These are phyloP conservation scores for Takifugu flavidus DNA, from an alignment of 2,113 vertebrate genomes.

Conservation along the genomic window DNA sequence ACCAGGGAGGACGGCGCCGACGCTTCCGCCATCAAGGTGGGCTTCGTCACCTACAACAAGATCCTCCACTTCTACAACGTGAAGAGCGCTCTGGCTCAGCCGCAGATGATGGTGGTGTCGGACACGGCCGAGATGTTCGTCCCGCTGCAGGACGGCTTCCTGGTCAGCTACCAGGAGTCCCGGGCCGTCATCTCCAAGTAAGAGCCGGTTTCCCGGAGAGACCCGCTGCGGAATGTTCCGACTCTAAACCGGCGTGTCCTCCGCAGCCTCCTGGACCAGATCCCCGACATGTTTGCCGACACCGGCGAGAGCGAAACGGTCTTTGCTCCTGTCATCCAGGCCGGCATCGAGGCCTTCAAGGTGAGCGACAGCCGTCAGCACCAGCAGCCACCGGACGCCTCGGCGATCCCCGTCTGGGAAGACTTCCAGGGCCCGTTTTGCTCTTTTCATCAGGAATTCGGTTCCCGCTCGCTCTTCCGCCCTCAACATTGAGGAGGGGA, in stretches of 20 bases:
- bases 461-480: too few relatives aligned
- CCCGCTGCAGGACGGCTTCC: conserved; percentile 90
- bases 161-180: conserved; percentile 90
- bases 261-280: conserved; percentile 88
- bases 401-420: too few relatives aligned
- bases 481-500: background rate
- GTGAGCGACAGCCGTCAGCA: conserved; percentile 67
- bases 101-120: conserved; percentile 98
- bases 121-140: conserved; percentile 92
- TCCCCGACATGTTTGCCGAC: conserved; percentile 95
- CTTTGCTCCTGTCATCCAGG: conserved; percentile 90
- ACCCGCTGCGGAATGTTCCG: background rate
- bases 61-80: conserved; percentile 96
- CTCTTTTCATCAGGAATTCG: too few relatives aligned
- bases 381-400: background rate
- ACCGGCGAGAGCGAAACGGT: conserved; percentile 91
- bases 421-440: too few relatives aligned
- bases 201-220: conserved; percentile 16
- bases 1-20: conserved; percentile 84
- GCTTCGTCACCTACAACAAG: conserved; percentile 94
- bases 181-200: conserved; percentile 89
- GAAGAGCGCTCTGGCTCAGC: conserved; percentile 90
- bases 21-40: conserved; percentile 82
- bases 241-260: background rate
- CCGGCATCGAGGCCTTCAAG: conserved; percentile 93